Percentiles rank a stretch among this genome's conserved stretches.
Conservation (phyloP, 2,888 invertebrate genomes). For the Eupithecia subumbrata region DNA sequence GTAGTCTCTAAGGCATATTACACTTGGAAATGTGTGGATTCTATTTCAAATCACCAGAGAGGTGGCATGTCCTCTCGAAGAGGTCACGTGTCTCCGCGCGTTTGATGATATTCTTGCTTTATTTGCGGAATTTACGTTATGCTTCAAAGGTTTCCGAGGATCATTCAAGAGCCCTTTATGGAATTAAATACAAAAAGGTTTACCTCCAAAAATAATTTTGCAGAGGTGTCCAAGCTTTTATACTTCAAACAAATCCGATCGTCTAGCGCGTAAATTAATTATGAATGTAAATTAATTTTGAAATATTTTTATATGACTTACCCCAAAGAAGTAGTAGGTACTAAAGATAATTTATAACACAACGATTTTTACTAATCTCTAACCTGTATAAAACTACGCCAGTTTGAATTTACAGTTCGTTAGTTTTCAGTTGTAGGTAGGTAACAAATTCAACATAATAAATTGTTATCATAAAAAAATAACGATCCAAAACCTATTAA, state of each 20-base stretch:
- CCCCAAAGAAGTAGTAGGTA: neutral
- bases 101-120: slow-evolving; percentile 34
- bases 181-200: slow-evolving; percentile 30
- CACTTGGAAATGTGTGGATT: slow-evolving; percentile 54
- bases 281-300: neutral
- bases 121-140: slow-evolving; percentile 30
- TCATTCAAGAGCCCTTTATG: slow-evolving; percentile 11
- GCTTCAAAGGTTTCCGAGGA: slow-evolving; percentile 29
- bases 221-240: neutral
- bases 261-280: neutral
- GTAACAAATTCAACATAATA: neutral
- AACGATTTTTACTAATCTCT: neutral
- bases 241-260: neutral
- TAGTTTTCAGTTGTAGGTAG: neutral
- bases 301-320: neutral
- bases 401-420: too few species aligned
- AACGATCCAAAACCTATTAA: neutral
- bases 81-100: slow-evolving; percentile 46
- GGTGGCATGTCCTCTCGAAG: slow-evolving; percentile 40
- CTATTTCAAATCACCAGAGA: slow-evolving; percentile 54
- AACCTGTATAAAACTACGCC: neutral
- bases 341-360: neutral
- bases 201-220: neutral
- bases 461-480: neutral
- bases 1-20: slow-evolving; percentile 50